These are phyloP conservation scores for Arctopsyche grandis DNA, from an alignment of 1,140 invertebrate species.

Conservation along the genomic window DNA sequence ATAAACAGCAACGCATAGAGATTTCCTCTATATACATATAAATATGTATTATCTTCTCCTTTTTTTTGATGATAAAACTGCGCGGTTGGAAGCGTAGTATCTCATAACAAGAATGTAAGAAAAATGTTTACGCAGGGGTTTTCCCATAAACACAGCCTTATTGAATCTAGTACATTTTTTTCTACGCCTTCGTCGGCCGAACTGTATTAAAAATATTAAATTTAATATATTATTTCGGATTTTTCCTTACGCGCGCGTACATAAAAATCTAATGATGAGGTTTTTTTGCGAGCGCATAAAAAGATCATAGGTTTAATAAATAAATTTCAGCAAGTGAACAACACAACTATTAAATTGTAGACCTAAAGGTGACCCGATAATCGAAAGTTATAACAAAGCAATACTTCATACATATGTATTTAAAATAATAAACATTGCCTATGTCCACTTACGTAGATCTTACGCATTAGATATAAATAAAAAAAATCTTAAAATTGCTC, in stretches of 20 bases:
- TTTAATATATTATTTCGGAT: neutral
- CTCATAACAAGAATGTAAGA: slow-evolving; percentile 42
- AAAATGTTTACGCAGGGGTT: slow-evolving; percentile 46
- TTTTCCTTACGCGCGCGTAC: neutral
- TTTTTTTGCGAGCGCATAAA: no score
- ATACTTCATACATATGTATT: no score
- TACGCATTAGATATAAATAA: no score
- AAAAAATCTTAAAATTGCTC: no score
- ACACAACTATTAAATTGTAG: no score
- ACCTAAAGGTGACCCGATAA: no score
- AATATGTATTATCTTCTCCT: neutral
- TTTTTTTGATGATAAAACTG: slow-evolving; percentile 35
- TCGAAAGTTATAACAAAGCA: no score
- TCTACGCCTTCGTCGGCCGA: slow-evolving; percentile 4
- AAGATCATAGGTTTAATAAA: neutral
- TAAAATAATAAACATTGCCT: no score
- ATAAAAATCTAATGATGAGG: slow-evolving; percentile 2
- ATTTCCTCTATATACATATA: neutral
- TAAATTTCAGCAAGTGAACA: no score
- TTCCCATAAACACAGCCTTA: slow-evolving; percentile 45
- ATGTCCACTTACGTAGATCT: no score
- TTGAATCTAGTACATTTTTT: slow-evolving; percentile 40
- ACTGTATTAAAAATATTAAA: slow-evolving; percentile 24
- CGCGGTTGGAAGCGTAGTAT: slow-evolving; percentile 29
- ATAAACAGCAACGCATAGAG: neutral